phyloP scores from a whole-genome alignment of 2,888 invertebrate genomes.

The Tipula unca region DNA sequence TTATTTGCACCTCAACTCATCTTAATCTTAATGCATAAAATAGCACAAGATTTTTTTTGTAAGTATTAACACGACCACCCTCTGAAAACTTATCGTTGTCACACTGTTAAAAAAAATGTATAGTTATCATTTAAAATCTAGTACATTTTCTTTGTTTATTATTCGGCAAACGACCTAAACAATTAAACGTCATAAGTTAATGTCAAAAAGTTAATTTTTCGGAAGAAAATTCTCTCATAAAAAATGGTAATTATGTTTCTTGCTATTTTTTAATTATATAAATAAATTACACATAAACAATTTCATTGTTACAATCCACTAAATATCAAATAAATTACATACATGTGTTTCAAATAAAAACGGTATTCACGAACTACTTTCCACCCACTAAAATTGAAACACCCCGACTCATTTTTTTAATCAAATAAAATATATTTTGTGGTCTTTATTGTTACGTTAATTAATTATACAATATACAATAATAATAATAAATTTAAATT shows the following conservation, averaged over 20 bases:
- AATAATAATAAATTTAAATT: not conserved
- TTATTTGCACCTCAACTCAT: too few relatives aligned
- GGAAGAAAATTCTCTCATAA: not conserved
- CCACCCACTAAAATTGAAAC: not conserved
- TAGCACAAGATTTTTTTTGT: too few relatives aligned
- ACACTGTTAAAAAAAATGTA: not conserved
- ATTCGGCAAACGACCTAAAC: not conserved
- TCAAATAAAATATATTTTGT: conserved; percentile 10
- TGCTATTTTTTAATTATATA: not conserved
- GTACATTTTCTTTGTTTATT: not conserved
- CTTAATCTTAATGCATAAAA: too few relatives aligned
- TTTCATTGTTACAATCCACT: not conserved
- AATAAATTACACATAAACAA: not conserved
- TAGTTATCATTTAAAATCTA: not conserved
- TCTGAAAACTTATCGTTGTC: too few relatives aligned
- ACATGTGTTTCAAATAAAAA: not conserved
- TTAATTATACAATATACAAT: conserved; percentile 14
- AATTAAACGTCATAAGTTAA: not conserved
- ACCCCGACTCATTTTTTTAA: not conserved
- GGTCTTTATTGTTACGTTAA: not conserved
- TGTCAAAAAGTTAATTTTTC: not conserved
- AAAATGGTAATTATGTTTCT: conserved; percentile 19
- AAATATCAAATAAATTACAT: not conserved
- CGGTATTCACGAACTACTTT: not conserved
- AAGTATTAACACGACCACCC: too few relatives aligned